These are phyloP conservation scores for Aplocera efformata DNA, from an alignment of 2,888 invertebrate genomes.

Conservation along the genomic window DNA sequence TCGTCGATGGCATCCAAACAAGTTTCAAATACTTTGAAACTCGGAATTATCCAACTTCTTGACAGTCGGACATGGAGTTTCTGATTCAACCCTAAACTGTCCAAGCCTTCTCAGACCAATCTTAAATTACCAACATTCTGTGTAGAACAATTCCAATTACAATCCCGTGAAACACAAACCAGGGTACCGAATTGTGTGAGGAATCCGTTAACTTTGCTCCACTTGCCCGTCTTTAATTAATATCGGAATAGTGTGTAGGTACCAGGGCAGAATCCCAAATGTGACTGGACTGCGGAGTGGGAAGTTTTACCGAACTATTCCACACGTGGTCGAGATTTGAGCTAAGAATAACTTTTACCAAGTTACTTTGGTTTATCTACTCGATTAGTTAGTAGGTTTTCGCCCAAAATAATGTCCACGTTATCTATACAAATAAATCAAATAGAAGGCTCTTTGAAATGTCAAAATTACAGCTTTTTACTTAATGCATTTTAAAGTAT, in stretches of 20 bases:
- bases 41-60: conserved; percentile 37
- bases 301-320: not conserved
- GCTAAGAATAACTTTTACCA: too few species aligned
- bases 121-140: conserved; percentile 68
- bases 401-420: too few species aligned
- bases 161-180: conserved; percentile 53
- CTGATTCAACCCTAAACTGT: conserved; percentile 41
- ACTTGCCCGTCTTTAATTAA: conserved; percentile 57
- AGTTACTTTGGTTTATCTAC: too few species aligned
- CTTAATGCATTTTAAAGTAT: too few species aligned
- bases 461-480: too few species aligned
- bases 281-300: not conserved
- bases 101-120: conserved; percentile 48
- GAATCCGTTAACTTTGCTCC: conserved; percentile 57
- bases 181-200: conserved; percentile 46
- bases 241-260: conserved; percentile 48
- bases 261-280: conserved; percentile 7
- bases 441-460: too few species aligned
- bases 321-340: not conserved
- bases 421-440: too few species aligned
- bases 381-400: too few species aligned
- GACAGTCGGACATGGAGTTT: conserved; percentile 33
- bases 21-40: conserved; percentile 27
- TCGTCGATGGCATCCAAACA: not conserved
- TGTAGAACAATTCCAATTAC: conserved; percentile 74